Percentiles rank a stretch among this genome's conserved stretches.
Evolutionary conservation across 2,888 invertebrate species (phyloP).

Genomic region (Adelognathus sp.): DNA sequence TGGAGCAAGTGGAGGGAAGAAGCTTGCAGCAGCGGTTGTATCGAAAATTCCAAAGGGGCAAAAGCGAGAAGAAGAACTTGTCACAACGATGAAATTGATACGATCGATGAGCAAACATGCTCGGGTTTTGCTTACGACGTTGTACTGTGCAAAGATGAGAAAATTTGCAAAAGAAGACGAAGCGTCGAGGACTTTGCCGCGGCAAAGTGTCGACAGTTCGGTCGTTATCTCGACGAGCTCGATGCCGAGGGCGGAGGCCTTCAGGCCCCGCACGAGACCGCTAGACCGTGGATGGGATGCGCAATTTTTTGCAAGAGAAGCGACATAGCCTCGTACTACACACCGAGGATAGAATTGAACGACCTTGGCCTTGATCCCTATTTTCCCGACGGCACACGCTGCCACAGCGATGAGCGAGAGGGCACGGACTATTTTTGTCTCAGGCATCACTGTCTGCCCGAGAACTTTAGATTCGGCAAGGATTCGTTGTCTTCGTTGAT

Average conservation of each 20-base stretch:
- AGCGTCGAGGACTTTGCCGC: conserved; percentile 84
- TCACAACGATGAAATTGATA: too few relatives aligned
- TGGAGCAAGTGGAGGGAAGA: conserved; percentile 87
- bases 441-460: conserved; percentile 89
- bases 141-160: conserved; percentile 85
- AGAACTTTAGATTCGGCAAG: conserved; percentile 77
- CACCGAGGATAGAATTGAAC: conserved; percentile 89
- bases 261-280: conserved; percentile 88
- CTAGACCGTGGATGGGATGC: conserved; percentile 90
- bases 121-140: conserved; percentile 82
- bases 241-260: conserved; percentile 87
- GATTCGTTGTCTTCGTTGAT: too few relatives aligned
- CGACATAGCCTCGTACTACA: conserved; percentile 87
- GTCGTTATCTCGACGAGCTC: conserved; percentile 84
- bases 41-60: conserved; percentile 85
- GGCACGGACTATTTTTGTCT: conserved; percentile 87
- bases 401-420: conserved; percentile 87
- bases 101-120: conserved; percentile 75
- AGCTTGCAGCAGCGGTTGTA: conserved; percentile 86
- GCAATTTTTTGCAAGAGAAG: conserved; percentile 89
- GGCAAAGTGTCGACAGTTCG: conserved; percentile 85
- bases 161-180: conserved; percentile 83
- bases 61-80: conserved; percentile 84
- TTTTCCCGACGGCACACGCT: conserved; percentile 92
- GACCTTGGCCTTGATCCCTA: conserved; percentile 87